Percentiles rank a stretch among this genome's conserved stretches.
phyloP scores from a whole-genome alignment of 2,797 vertebrate species.

The Argya squamiceps region DNA sequence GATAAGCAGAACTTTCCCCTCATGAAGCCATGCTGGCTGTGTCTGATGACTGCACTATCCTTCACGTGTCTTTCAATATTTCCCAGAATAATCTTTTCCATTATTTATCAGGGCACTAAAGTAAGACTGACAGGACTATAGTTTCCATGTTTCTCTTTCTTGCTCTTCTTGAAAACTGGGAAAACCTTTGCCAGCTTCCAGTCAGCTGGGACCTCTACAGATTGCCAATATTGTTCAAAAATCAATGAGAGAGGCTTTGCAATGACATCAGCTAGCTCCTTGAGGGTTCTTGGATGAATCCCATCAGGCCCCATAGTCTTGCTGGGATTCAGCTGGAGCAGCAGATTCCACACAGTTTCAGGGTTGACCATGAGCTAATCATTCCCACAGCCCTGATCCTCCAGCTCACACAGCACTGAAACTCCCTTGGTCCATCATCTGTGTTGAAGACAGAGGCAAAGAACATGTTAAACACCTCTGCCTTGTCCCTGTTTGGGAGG shows the following conservation, averaged over 20 bases:
- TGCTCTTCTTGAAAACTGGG: background rate
- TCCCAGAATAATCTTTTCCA: background rate
- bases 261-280: background rate
- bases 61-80: background rate
- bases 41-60: background rate
- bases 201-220: background rate
- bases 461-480: accelerated
- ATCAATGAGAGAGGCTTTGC: background rate
- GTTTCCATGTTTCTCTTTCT: accelerated
- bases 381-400: background rate
- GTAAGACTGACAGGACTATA: background rate
- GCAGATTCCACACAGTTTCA: background rate
- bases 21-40: background rate
- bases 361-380: accelerated
- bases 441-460: background rate
- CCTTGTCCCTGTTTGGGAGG: background rate
- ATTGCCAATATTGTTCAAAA: background rate
- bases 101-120: background rate
- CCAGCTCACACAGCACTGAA: background rate
- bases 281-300: background rate
- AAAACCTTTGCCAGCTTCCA: background rate
- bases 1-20: background rate
- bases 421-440: background rate
- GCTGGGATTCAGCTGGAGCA: background rate
- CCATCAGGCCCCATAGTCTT: background rate